A percentile compares a stretch with the other conserved stretches of the same genome.
Evolutionary conservation across 2,113 vertebrate genomes (phyloP).

Genomic region (Xiphias gladius): DNA sequence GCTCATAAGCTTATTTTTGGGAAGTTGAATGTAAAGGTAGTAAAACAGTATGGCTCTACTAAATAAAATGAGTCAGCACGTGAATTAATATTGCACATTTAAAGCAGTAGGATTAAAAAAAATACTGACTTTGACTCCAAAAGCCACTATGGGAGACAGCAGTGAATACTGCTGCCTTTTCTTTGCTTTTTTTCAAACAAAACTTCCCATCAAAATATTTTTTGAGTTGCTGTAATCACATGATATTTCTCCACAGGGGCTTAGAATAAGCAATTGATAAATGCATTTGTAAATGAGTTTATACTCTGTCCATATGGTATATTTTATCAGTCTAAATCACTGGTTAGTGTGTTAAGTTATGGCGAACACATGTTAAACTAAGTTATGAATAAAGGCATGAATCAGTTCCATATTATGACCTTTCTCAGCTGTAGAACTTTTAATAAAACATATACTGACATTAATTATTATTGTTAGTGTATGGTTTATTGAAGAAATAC

Average conservation of each 20-base stretch:
- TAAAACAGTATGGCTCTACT: not conserved
- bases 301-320: not conserved
- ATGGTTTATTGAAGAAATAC: not conserved
- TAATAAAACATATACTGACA: not conserved
- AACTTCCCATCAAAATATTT: not conserved
- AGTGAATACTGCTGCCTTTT: not conserved
- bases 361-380: not conserved
- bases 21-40: not conserved
- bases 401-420: not conserved
- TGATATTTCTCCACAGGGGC: too few species aligned
- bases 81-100: constrained; percentile 23
- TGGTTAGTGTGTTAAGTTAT: not conserved
- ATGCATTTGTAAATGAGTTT: not conserved
- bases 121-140: not conserved
- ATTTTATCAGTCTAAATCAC: not conserved
- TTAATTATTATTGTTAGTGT: not conserved
- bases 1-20: not conserved
- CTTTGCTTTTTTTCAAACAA: not conserved
- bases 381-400: not conserved
- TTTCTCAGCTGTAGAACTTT: not conserved
- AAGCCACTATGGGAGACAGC: not conserved
- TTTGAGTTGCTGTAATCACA: not conserved
- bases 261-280: not conserved
- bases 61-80: not conserved
- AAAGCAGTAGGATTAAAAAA: not conserved